Evolutionary conservation across 2,797 vertebrate genomes (phyloP).

Genomic region (Catostomus latipinnis): DNA sequence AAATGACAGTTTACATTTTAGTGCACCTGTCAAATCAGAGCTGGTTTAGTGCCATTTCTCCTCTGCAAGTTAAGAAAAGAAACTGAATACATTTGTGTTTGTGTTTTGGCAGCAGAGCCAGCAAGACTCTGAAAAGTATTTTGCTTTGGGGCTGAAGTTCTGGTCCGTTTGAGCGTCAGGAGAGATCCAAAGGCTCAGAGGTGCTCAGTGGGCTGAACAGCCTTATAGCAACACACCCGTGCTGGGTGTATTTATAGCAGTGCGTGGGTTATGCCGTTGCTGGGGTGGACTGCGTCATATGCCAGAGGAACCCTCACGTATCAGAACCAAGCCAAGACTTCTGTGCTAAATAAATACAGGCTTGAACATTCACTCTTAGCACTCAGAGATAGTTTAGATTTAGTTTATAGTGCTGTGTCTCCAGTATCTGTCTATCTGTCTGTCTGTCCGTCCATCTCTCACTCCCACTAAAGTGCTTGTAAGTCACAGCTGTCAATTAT

Average conservation of each 20-base stretch:
- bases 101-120: conserved; percentile 12
- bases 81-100: neutral
- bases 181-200: conserved; percentile 34
- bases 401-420: neutral
- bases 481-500: conserved; percentile 40
- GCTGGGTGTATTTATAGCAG: conserved; percentile 52
- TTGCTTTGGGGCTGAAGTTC: conserved; percentile 23
- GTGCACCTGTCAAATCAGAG: conserved; percentile 16
- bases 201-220: conserved; percentile 29
- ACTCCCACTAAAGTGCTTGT: conserved; percentile 45
- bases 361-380: conserved; percentile 30
- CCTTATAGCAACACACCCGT: conserved; percentile 24
- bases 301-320: conserved; percentile 46
- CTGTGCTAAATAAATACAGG: conserved; percentile 34
- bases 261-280: conserved; percentile 52
- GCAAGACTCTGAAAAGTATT: neutral
- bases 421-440: neutral
- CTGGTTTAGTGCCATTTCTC: neutral
- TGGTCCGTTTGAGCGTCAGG: conserved; percentile 21
- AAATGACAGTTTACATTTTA: conserved; percentile 4
- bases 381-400: neutral
- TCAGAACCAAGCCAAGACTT: conserved; percentile 47
- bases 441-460: neutral
- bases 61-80: neutral
- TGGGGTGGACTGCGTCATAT: conserved; percentile 45